phyloP scores from a whole-genome alignment of 2,888 invertebrate species.

The Aporophyla lueneburgensis region DNA sequence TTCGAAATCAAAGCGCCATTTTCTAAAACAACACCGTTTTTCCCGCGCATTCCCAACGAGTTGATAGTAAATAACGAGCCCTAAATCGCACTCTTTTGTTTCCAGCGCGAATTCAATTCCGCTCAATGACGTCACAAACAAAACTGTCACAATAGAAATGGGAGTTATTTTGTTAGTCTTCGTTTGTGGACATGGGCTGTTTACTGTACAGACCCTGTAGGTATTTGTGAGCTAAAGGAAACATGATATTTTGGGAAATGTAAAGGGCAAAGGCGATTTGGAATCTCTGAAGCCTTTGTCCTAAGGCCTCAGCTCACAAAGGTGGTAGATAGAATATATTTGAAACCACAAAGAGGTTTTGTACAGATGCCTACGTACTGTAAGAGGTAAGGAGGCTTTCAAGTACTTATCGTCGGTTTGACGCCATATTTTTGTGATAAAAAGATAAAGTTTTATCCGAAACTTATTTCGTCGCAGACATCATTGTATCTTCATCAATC shows the following conservation, averaged over 20 bases:
- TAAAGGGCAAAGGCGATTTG: constrained; percentile 17
- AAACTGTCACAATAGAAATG: constrained; percentile 47
- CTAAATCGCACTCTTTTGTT: constrained; percentile 63
- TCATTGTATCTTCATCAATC: too few species aligned
- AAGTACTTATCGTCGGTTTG: too few species aligned
- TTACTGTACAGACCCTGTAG: constrained; percentile 10
- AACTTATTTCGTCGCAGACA: too few species aligned
- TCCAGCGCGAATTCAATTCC: constrained; percentile 65
- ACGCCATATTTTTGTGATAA: too few species aligned
- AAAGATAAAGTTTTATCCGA: too few species aligned
- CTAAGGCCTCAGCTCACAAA: not conserved
- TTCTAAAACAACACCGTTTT: constrained; percentile 30
- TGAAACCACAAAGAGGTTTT: constrained; percentile 7
- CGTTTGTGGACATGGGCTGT: constrained; percentile 34
- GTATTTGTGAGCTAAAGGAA: constrained; percentile 18
- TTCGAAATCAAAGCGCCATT: constrained; percentile 8
- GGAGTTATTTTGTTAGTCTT: constrained; percentile 42
- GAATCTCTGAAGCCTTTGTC: constrained; percentile 2
- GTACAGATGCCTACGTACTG: too few species aligned
- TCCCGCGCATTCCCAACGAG: constrained; percentile 43
- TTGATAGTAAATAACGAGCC: constrained; percentile 59
- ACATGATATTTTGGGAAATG: constrained; percentile 9
- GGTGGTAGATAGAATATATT: constrained; percentile 3
- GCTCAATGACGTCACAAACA: constrained; percentile 59
- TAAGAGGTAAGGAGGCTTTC: too few species aligned